Percentiles rank a stretch among this genome's conserved stretches.
phyloP scores from a whole-genome alignment of 2,797 vertebrate species.

The Chrosomus eos region DNA sequence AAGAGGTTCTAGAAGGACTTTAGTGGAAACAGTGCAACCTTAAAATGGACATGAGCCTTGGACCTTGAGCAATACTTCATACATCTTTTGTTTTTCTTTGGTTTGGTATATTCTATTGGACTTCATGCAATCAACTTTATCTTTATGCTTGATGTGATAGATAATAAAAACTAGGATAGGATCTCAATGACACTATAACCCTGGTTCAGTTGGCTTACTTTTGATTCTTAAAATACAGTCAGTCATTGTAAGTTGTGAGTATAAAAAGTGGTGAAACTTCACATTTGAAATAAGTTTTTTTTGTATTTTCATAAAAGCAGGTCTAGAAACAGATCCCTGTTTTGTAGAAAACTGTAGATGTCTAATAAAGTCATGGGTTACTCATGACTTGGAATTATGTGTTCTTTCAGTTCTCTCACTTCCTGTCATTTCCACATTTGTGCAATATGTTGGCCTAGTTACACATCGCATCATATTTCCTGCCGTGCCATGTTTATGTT shows the following conservation, averaged over 20 bases:
- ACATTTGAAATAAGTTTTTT: not conserved
- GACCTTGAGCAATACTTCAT: not conserved
- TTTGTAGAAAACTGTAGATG: not conserved
- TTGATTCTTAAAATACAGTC: not conserved
- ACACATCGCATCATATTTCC: no score
- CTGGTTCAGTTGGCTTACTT: not conserved
- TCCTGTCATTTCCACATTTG: not conserved
- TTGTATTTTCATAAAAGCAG: not conserved
- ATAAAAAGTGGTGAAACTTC: not conserved
- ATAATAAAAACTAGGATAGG: not conserved
- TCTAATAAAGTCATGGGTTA: not conserved
- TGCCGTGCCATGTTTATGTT: not conserved
- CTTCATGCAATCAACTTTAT: not conserved
- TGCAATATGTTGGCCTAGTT: not conserved
- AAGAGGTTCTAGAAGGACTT: not conserved
- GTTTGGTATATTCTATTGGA: not conserved
- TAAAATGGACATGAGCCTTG: not conserved
- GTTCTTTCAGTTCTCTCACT: not conserved
- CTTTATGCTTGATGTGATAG: no score
- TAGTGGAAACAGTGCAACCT: not conserved
- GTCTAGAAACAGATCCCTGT: not conserved
- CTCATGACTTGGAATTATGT: not conserved
- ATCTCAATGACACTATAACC: not conserved
- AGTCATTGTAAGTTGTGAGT: not conserved
- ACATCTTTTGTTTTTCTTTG: not conserved